phyloP scores from a whole-genome alignment of 2,888 invertebrate genomes.

The Dorcus parallelipipedus region DNA sequence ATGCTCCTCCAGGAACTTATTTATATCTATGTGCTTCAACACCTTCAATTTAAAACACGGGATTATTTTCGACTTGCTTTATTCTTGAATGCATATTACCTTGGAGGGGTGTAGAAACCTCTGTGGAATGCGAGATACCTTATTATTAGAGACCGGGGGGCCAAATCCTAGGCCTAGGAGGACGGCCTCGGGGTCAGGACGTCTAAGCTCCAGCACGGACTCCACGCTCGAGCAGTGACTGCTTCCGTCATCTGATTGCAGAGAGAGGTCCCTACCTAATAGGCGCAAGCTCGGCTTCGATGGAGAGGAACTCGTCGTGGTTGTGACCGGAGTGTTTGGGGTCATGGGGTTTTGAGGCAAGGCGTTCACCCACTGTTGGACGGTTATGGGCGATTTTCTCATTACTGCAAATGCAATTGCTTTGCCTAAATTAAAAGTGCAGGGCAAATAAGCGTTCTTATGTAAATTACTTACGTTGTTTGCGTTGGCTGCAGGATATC shows the following conservation, averaged over 20 bases:
- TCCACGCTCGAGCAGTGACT: constrained; percentile 76
- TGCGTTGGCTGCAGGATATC: too few species aligned
- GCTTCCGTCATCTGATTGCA: constrained; percentile 50
- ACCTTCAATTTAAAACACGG: constrained; percentile 32
- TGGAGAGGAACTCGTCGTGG: constrained; percentile 19
- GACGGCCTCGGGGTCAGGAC: constrained; percentile 86
- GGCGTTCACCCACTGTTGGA: constrained; percentile 76
- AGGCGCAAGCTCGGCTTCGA: constrained; percentile 23
- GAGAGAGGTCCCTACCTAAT: constrained; percentile 42
- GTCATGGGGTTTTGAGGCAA: constrained; percentile 50
- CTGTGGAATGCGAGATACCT: constrained; percentile 75
- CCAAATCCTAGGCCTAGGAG: constrained; percentile 79
- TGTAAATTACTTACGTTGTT: too few species aligned
- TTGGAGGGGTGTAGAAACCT: constrained; percentile 79
- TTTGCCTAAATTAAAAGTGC: too few species aligned
- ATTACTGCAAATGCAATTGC: constrained; percentile 19
- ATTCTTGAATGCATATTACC: constrained; percentile 42
- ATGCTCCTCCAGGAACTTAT: constrained; percentile 45
- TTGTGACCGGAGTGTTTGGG: constrained; percentile 23
- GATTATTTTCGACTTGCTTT: neutral
- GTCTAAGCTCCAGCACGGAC: constrained; percentile 77
- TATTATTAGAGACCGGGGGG: constrained; percentile 64
- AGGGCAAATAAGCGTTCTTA: too few species aligned
- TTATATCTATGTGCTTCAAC: constrained; percentile 42
- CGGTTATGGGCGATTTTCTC: constrained; percentile 62